Conservation (phyloP, 2,888 invertebrate genomes). For the Lycophotia porphyrea region DNA sequence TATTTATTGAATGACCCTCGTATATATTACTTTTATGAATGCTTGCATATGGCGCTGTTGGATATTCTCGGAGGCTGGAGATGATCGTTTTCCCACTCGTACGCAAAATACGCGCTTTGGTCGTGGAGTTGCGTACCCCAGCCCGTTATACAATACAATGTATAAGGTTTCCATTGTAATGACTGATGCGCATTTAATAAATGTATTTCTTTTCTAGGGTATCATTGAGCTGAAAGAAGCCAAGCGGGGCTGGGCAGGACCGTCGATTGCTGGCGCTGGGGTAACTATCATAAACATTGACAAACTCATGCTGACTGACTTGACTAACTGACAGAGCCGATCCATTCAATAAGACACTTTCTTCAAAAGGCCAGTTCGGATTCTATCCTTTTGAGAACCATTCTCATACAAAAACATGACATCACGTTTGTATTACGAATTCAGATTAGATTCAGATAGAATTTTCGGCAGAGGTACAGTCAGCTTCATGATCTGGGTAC, state of each 20-base stretch:
- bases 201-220: slow-evolving; percentile 64
- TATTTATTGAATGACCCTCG: no score
- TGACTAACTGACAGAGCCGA: background rate
- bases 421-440: background rate
- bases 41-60: no score
- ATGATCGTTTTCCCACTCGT: no score
- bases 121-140: no score
- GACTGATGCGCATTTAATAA: background rate
- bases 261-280: slow-evolving; percentile 69
- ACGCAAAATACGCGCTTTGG: no score
- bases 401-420: background rate
- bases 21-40: no score
- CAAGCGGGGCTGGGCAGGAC: slow-evolving; percentile 67
- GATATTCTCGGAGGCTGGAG: no score
- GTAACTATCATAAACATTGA: slow-evolving; percentile 36
- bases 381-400: background rate
- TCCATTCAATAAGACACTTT: background rate
- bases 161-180: background rate
- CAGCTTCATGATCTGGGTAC: no score
- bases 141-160: no score
- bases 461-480: background rate
- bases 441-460: no score
- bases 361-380: background rate
- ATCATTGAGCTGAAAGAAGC: slow-evolving; percentile 75
- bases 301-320: no score